Evolutionary conservation across 2,113 vertebrate genomes (phyloP), one percentile per base, ranked within the genome.

Genomic region (Hemiprocne comata): DNA sequence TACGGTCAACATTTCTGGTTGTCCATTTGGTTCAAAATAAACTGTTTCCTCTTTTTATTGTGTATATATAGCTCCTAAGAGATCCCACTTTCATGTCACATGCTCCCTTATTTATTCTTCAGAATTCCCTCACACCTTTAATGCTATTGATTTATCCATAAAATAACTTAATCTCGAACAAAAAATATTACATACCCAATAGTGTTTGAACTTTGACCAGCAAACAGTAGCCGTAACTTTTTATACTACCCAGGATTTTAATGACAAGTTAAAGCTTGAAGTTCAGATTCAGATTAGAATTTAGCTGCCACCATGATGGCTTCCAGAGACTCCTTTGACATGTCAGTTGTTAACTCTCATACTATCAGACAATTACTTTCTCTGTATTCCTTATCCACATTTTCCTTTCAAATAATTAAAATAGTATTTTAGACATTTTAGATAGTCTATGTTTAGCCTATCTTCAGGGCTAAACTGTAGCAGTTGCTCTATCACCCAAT

Each of bases 301-400:
- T 96, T 36, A 21, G 20, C 26, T 97, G 60, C 57, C 58, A 58
- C 53, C 9, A 15, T 73, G 65, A 87, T 79, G 89, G 67, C 77
- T 96, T 78, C 72, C 72, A 94, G 61, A 77, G 31, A 77, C 13
- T 83, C 33, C 28, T 97, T 95, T 96, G 87, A 96, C 91, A 64
- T 95, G 77, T 34, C 69, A 92, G 44, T 91, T 96, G 38, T 77
- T 96, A 94, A 66, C 46, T 85, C 8, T 38, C 65, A 44, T 79
- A 34, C 7, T 78, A 91, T 95, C 48, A 75, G 57, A 24, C 11
- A 61, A 53, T 55, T 61, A 34, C 3, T 74, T 78, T 66, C 23
- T 42, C 23, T 1, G 1, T 65, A 33, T 9, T 95, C 65, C 42
- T 86, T 74, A 94, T 64, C 36, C 58, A 88, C 10, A 18, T 71